Conservation (phyloP, 2,113 vertebrate species). For the Pterocles gutturalis region DNA sequence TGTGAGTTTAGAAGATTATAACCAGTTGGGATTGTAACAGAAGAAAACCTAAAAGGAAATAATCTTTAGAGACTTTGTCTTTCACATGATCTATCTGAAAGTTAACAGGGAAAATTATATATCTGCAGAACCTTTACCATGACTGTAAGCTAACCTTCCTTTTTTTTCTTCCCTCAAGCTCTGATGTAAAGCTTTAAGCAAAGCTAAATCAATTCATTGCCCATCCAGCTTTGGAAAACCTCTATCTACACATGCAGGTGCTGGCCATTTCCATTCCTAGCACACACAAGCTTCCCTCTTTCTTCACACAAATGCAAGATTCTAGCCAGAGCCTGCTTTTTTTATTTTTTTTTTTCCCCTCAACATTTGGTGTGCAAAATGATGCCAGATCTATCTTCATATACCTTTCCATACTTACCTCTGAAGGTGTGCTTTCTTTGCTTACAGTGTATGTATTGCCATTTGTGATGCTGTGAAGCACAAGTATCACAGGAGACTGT, state of each 20-base stretch:
- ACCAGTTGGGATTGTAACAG: background rate
- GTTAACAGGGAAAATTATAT: background rate
- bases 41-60: background rate
- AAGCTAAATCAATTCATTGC: background rate
- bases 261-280: background rate
- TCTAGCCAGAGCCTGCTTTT: background rate
- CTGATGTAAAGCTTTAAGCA: background rate
- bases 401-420: background rate
- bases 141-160: background rate
- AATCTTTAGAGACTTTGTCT: background rate
- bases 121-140: background rate
- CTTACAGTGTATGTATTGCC: background rate
- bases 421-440: background rate
- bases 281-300: background rate
- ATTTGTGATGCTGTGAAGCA: background rate
- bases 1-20: background rate
- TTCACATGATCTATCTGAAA: background rate
- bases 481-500: background rate
- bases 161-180: background rate
- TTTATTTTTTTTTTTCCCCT: background rate
- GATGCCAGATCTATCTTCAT: background rate
- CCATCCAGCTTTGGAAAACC: background rate
- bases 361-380: background rate
- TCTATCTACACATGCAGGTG: background rate
- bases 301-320: background rate